Conservation (phyloP, 2,888 invertebrate genomes). For the Andrena camellia region DNA sequence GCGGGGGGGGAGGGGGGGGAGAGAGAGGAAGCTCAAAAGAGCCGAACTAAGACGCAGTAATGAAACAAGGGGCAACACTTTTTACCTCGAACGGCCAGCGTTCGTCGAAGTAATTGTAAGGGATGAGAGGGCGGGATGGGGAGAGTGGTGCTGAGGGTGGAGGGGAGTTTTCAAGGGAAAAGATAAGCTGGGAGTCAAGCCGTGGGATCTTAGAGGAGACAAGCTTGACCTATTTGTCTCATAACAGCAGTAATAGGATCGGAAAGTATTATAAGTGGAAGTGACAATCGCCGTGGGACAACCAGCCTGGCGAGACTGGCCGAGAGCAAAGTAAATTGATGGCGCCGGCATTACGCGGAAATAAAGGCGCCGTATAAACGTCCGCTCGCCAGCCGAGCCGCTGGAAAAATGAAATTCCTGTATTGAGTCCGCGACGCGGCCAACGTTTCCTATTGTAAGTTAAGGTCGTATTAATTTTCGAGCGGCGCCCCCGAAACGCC, state of each 20-base stretch:
- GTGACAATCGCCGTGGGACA: constrained; percentile 78
- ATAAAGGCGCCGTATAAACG: constrained; percentile 50
- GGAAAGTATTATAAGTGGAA: constrained; percentile 71
- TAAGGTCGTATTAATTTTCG: constrained; percentile 27
- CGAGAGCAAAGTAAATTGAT: constrained; percentile 60
- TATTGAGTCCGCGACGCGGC: constrained; percentile 15
- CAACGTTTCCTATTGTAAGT: constrained; percentile 16
- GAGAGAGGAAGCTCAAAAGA: constrained; percentile 13
- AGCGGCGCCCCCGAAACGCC: background rate
- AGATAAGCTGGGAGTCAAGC: constrained; percentile 56
- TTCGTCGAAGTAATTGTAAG: background rate
- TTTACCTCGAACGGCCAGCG: constrained; percentile 26
- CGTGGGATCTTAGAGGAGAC: constrained; percentile 55
- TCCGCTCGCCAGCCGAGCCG: constrained; percentile 2
- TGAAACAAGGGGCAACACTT: constrained; percentile 44
- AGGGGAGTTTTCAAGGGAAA: constrained; percentile 26
- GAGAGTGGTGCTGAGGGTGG: background rate
- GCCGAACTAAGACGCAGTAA: constrained; percentile 34
- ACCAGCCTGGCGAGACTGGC: constrained; percentile 56
- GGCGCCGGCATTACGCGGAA: constrained; percentile 52
- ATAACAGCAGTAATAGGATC: constrained; percentile 77
- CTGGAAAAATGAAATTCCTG: constrained; percentile 28
- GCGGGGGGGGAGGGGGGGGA: too few relatives aligned
- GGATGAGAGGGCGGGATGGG: background rate
- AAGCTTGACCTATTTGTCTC: constrained; percentile 78